Percentiles rank a stretch among this genome's conserved stretches.
These are phyloP conservation scores for Zophobas atratus DNA, from an alignment of 1,140 invertebrate genomes.

Conservation along the genomic window DNA sequence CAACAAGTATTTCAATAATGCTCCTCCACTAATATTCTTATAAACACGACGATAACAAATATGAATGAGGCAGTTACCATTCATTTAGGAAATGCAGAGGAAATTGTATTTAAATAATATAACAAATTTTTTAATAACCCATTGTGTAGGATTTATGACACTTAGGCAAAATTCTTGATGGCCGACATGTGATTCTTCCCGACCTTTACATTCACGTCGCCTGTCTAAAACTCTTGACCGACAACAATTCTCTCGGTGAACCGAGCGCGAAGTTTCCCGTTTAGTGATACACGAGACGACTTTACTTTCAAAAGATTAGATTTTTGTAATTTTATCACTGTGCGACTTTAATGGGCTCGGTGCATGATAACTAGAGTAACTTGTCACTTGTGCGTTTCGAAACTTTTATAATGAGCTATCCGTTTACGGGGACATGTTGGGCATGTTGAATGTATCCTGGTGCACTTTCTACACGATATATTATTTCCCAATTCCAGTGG, in stretches of 20 bases:
- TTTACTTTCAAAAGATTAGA: slow-evolving; percentile 23
- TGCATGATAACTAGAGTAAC: slow-evolving; percentile 8
- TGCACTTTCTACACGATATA: slow-evolving; percentile 12
- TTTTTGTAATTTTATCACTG: slow-evolving; percentile 32
- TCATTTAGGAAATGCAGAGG: too few relatives aligned
- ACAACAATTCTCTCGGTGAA: neutral
- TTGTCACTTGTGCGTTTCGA: slow-evolving; percentile 36
- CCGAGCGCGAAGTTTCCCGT: slow-evolving; percentile 20
- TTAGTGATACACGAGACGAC: slow-evolving; percentile 7
- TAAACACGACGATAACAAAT: too few relatives aligned
- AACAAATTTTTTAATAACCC: too few relatives aligned
- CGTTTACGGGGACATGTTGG: slow-evolving; percentile 22
- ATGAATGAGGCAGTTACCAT: too few relatives aligned
- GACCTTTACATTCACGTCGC: too few relatives aligned
- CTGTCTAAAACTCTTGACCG: too few relatives aligned
- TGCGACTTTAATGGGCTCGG: slow-evolving; percentile 10
- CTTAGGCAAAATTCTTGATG: too few relatives aligned
- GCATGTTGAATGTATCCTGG: neutral
- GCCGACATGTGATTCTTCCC: too few relatives aligned
- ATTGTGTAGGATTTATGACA: too few relatives aligned
- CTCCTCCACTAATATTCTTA: too few relatives aligned
- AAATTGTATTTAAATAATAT: too few relatives aligned
- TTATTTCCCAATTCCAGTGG: neutral
- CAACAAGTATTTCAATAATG: too few relatives aligned
- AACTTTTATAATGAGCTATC: slow-evolving; percentile 41